Conservation (phyloP, 2,113 vertebrate species). For the Pseudorectes ferrugineus region DNA sequence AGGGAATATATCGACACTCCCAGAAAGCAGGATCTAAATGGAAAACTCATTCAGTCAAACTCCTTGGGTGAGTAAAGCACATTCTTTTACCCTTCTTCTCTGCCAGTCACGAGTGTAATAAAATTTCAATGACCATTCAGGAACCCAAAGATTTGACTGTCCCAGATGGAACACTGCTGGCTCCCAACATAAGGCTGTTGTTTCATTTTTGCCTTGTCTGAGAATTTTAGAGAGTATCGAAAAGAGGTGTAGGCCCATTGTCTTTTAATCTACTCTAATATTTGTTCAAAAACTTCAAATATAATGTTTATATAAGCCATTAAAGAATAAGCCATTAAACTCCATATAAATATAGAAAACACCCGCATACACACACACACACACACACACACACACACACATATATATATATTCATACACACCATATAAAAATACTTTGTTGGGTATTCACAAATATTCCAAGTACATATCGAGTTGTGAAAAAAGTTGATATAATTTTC, state of each 20-base stretch:
- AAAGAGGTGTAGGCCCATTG: fast-evolving
- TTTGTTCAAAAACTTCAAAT: background rate
- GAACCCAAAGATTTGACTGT: background rate
- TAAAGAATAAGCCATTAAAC: background rate
- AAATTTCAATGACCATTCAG: background rate
- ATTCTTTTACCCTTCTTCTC: background rate
- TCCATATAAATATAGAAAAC: background rate
- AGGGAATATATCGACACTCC: slow-evolving; percentile 70
- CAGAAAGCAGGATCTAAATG: slow-evolving; percentile 39
- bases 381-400: too few relatives aligned
- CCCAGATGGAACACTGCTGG: background rate
- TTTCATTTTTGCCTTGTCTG: background rate
- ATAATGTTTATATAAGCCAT: background rate
- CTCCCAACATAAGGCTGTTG: background rate
- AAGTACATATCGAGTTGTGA: background rate
- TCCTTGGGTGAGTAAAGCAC: slow-evolving; percentile 69
- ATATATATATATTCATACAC: fast-evolving
- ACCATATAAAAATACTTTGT: background rate
- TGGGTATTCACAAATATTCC: background rate
- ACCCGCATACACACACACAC: too few relatives aligned
- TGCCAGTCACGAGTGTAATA: background rate
- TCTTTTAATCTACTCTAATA: background rate
- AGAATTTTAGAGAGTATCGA: background rate
- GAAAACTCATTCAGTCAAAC: slow-evolving; percentile 75
- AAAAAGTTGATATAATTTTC: background rate